A percentile compares a stretch with the other conserved stretches of the same genome.
These are phyloP conservation scores for Leptura quadrifasciata DNA, from an alignment of 2,888 invertebrate genomes.

Conservation along the genomic window DNA sequence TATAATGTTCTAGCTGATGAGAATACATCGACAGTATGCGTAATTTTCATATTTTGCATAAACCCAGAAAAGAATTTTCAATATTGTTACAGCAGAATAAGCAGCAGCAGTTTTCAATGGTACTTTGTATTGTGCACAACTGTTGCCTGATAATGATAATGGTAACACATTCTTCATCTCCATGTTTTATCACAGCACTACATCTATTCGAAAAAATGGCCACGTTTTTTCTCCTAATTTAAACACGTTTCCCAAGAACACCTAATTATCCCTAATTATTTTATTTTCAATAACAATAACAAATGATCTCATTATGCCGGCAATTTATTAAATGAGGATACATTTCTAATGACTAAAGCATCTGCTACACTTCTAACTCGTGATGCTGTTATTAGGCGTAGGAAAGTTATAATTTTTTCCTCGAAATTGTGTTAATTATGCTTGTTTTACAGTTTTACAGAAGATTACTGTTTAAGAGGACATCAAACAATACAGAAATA, in stretches of 20 bases:
- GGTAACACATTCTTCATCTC: not conserved
- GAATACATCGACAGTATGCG: too few species aligned
- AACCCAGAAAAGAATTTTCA: too few species aligned
- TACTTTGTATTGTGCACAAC: not conserved
- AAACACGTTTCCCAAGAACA: slow-evolving; percentile 3
- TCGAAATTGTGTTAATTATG: slow-evolving; percentile 20
- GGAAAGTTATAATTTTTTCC: slow-evolving; percentile 11
- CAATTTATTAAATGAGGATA: slow-evolving; percentile 33
- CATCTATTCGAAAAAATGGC: not conserved
- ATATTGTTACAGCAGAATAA: too few species aligned
- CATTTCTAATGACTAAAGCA: slow-evolving; percentile 33
- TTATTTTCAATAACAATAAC: slow-evolving; percentile 37
- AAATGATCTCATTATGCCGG: slow-evolving; percentile 25
- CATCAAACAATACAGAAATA: too few species aligned
- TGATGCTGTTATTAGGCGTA: slow-evolving; percentile 32
- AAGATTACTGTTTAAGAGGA: not conserved
- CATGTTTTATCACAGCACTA: not conserved
- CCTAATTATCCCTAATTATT: slow-evolving; percentile 24
- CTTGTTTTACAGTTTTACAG: not conserved
- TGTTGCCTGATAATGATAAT: not conserved
- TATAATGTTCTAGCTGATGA: too few species aligned
- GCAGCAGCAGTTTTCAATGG: too few species aligned
- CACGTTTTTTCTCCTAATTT: not conserved
- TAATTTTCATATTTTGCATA: too few species aligned
- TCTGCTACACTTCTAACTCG: slow-evolving; percentile 35